Evolutionary conservation across 1,140 invertebrate genomes (phyloP).

Genomic region (Calosoma granatense): DNA sequence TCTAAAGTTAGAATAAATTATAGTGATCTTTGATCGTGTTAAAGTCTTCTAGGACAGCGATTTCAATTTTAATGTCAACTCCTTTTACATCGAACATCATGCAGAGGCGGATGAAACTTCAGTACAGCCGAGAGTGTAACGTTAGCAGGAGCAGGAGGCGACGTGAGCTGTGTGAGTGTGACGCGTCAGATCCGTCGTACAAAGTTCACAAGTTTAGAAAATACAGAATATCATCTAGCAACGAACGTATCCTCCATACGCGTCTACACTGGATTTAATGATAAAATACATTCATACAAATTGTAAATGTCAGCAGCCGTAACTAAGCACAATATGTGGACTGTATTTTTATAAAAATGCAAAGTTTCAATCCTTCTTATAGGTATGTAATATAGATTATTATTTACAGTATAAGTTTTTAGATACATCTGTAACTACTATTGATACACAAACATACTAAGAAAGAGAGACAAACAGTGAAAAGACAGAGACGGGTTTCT

Average conservation of each 20-base stretch:
- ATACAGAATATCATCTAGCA: background rate
- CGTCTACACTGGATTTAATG: background rate
- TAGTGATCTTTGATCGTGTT: constrained; percentile 32
- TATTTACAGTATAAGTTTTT: no score
- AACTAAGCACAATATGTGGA: no score
- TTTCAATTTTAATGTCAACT: constrained; percentile 35
- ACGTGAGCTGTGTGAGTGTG: background rate
- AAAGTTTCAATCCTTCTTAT: no score
- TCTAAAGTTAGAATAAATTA: constrained; percentile 1
- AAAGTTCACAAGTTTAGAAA: background rate
- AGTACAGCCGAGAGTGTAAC: background rate
- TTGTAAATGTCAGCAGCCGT: background rate
- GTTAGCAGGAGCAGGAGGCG: background rate
- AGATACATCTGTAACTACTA: no score
- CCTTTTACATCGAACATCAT: constrained; percentile 33
- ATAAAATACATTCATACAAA: background rate
- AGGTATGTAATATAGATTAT: no score
- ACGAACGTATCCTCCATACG: background rate
- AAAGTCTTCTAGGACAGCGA: constrained; percentile 29
- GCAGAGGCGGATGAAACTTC: background rate
- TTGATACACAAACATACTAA: no score
- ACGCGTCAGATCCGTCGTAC: background rate
- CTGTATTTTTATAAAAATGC: no score
- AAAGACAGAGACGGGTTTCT: background rate
- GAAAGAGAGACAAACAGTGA: no score